Evolutionary conservation across 35 echinoderm and acorn worm genomes (phyloP).

Genomic region (Holothuria glaberrima): DNA sequence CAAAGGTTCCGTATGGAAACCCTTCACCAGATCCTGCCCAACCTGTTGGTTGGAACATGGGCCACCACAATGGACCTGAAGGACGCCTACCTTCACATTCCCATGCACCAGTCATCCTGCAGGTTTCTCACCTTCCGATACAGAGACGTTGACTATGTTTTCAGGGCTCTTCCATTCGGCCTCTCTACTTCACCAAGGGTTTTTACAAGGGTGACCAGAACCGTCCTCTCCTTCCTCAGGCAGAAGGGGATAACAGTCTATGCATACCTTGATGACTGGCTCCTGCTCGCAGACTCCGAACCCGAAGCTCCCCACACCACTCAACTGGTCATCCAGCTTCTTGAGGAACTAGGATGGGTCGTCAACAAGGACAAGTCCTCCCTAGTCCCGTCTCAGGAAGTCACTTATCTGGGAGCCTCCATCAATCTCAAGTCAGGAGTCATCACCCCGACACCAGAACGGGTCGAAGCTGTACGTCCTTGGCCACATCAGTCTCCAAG

Average conservation of each 20-base stretch:
- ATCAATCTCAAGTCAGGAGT: not conserved
- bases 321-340: not conserved
- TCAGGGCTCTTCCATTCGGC: not conserved
- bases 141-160: not conserved
- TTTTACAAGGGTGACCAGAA: not conserved
- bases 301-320: not conserved
- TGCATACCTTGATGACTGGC: conserved; percentile 7
- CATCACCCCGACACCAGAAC: not conserved
- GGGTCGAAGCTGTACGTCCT: too few species aligned
- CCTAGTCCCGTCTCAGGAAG: not conserved
- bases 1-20: not conserved
- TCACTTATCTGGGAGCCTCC: not conserved
- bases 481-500: not conserved
- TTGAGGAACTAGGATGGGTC: not conserved
- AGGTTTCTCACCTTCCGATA: conserved; percentile 10
- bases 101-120: not conserved
- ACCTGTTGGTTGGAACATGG: not conserved
- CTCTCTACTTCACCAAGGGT: not conserved
- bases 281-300: not conserved
- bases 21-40: not conserved
- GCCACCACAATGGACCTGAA: not conserved
- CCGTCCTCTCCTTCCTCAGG: not conserved
- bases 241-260: not conserved
- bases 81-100: conserved; percentile 20
- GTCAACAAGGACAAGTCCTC: not conserved